Evolutionary conservation across 2,888 invertebrate species (phyloP).

Genomic region (Phyllotreta cruciferae): DNA sequence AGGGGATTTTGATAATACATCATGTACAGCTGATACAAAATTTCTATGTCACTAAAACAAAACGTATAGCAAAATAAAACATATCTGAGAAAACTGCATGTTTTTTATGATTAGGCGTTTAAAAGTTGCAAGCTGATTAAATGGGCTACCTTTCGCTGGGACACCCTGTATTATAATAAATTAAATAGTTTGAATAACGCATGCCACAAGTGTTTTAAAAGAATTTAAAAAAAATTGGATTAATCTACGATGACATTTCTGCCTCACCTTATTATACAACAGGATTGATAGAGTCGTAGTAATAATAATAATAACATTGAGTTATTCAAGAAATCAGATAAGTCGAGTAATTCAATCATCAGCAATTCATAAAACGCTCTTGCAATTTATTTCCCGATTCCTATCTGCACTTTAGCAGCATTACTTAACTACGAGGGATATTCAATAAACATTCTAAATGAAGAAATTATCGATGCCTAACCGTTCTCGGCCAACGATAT

Average conservation of each 20-base stretch:
- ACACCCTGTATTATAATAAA: no score
- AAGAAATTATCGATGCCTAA: slow-evolving; percentile 4
- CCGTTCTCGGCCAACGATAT: background rate
- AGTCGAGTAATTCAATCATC: slow-evolving; percentile 29
- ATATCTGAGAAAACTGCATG: no score
- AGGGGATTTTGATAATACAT: no score
- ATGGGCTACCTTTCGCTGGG: no score
- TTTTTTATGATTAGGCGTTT: no score
- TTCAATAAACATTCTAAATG: slow-evolving; percentile 7
- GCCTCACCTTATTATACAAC: slow-evolving; percentile 32
- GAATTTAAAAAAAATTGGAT: no score
- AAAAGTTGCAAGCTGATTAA: no score
- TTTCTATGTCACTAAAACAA: no score
- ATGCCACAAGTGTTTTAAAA: no score
- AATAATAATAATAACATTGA: slow-evolving; percentile 26
- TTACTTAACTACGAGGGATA: slow-evolving; percentile 9
- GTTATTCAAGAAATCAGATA: slow-evolving; percentile 32
- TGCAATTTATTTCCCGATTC: slow-evolving; percentile 21
- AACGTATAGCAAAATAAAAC: no score
- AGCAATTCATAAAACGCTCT: slow-evolving; percentile 28
- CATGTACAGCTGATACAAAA: no score
- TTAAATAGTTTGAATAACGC: no score
- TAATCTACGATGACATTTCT: slow-evolving; percentile 16
- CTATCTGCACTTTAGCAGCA: slow-evolving; percentile 6
- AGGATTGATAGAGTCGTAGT: slow-evolving; percentile 27